These are phyloP conservation scores for Therioaphis trifolii DNA, from an alignment of 2,888 invertebrate species.

Conservation along the genomic window DNA sequence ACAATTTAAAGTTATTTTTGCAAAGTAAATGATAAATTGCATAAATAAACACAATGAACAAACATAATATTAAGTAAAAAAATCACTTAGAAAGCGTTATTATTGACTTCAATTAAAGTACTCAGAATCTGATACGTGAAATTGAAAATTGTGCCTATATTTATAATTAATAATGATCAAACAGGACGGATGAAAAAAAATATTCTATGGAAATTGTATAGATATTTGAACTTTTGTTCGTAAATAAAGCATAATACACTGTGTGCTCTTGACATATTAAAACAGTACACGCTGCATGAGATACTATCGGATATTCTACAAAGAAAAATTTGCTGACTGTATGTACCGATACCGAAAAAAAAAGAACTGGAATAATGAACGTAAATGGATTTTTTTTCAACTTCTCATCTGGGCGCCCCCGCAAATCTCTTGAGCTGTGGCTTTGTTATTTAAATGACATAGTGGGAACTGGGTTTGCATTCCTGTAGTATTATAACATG, in stretches of 20 bases:
- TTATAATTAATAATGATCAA: not conserved
- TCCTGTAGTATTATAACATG: not conserved
- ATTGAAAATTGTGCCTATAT: not conserved
- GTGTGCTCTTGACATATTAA: constrained; percentile 49
- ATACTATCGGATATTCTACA: constrained; percentile 38
- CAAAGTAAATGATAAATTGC: no score
- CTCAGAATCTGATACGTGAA: no score
- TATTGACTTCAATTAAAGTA: no score
- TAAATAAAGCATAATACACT: not conserved
- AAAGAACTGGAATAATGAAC: constrained; percentile 42
- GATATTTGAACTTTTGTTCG: constrained; percentile 22
- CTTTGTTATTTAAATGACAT: constrained; percentile 59
- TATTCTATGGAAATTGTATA: constrained; percentile 2
- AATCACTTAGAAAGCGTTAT: no score
- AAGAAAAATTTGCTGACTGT: constrained; percentile 54
- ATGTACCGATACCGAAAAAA: constrained; percentile 34
- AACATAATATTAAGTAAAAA: no score
- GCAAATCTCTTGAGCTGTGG: constrained; percentile 42
- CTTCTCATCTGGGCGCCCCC: constrained; percentile 37
- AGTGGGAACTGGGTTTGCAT: constrained; percentile 34
- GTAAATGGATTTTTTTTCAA: constrained; percentile 45
- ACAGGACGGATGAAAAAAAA: not conserved
- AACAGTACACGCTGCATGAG: constrained; percentile 15
- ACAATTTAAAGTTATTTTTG: no score
- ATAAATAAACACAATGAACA: no score